phyloP scores from a whole-genome alignment of 2,797 vertebrate species.

The Macropus fuliginosus region DNA sequence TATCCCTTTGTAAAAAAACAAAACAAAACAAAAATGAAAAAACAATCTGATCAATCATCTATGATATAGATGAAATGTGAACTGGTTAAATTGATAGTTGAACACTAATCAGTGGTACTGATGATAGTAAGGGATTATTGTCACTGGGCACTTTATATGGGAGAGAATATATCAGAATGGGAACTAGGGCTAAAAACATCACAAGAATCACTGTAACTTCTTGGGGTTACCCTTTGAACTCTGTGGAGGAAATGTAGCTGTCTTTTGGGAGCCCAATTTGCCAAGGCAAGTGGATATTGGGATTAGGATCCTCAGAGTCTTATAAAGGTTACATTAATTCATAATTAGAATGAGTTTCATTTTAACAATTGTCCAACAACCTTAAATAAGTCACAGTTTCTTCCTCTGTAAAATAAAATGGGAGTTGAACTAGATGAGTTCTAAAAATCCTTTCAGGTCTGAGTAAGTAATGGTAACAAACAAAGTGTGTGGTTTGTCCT shows the following conservation, averaged over 20 bases:
- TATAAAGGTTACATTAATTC: neutral
- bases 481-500: neutral
- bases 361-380: neutral
- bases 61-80: neutral
- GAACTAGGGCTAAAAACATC: neutral
- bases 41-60: neutral
- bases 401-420: neutral
- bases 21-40: neutral
- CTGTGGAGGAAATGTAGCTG: neutral
- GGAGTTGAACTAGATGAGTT: neutral
- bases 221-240: neutral
- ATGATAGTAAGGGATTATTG: neutral
- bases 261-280: neutral
- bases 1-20: neutral
- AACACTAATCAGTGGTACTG: neutral
- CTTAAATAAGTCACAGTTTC: neutral
- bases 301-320: neutral
- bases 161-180: neutral
- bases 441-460: neutral
- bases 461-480: neutral
- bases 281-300: neutral
- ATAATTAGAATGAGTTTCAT: neutral
- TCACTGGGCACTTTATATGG: neutral
- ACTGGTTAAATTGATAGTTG: neutral
- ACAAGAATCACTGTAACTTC: neutral